A percentile compares a stretch with the other conserved stretches of the same genome.
Evolutionary conservation across 2,888 invertebrate genomes (phyloP).

Genomic region (Prosopocoilus inquinatus): DNA sequence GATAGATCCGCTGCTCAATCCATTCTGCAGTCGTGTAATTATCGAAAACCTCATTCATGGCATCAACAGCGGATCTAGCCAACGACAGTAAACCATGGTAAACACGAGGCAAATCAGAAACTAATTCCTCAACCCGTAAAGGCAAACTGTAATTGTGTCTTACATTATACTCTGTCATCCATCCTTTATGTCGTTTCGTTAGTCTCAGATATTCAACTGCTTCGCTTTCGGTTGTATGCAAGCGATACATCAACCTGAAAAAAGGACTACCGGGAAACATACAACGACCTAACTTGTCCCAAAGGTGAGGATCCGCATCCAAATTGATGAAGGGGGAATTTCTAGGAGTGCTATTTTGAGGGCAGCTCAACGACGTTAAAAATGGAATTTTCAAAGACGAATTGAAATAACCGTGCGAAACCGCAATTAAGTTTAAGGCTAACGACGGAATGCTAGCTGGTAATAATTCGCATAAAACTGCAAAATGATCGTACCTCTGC

Average conservation of each 20-base stretch:
- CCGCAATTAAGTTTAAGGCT: conserved; percentile 59
- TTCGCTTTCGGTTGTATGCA: conserved; percentile 49
- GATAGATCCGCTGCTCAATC: conserved; percentile 66
- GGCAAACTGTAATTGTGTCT: conserved; percentile 68
- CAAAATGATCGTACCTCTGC: conserved; percentile 70
- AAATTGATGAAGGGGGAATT: conserved; percentile 56
- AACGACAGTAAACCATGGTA: conserved; percentile 58
- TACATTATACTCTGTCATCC: conserved; percentile 71
- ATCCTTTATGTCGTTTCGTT: conserved; percentile 51
- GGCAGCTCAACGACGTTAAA: conserved; percentile 57
- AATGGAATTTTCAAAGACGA: conserved; percentile 52
- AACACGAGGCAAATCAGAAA: conserved; percentile 56
- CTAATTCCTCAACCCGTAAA: conserved; percentile 62
- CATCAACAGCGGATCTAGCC: conserved; percentile 56
- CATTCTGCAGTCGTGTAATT: conserved; percentile 62
- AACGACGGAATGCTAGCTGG: conserved; percentile 66
- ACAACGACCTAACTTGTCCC: conserved; percentile 62
- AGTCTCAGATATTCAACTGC: conserved; percentile 47
- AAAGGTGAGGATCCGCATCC: conserved; percentile 61
- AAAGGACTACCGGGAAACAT: conserved; percentile 64
- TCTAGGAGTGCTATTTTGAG: conserved; percentile 41
- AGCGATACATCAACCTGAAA: conserved; percentile 51
- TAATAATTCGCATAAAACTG: conserved; percentile 65
- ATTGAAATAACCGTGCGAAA: conserved; percentile 61
- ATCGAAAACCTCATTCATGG: conserved; percentile 60